Percentiles rank a stretch among this genome's conserved stretches.
These are phyloP conservation scores for Drosophila kanapiae DNA, from an alignment of 1,140 invertebrate genomes.

Conservation along the genomic window DNA sequence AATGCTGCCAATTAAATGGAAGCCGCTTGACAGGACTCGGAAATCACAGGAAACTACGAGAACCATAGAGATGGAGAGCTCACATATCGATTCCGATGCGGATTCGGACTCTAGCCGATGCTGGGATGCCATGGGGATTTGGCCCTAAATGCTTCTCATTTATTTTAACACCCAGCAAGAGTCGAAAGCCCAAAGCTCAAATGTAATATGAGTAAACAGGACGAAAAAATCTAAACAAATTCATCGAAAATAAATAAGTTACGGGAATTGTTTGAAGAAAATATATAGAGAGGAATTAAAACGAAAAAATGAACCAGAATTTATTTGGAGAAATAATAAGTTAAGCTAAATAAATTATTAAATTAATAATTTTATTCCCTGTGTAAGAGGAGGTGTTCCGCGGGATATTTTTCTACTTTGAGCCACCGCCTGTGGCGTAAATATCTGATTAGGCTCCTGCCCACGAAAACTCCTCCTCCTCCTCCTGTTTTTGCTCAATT, in stretches of 20 bases:
- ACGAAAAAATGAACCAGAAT: background rate
- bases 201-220: slow-evolving; percentile 24
- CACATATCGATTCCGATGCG: slow-evolving; percentile 40
- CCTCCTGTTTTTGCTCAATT: background rate
- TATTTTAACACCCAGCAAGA: slow-evolving; percentile 60
- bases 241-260: no score
- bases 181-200: slow-evolving; percentile 55
- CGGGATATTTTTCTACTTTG: slow-evolving; percentile 43
- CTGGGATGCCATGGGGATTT: slow-evolving; percentile 48
- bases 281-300: background rate
- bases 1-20: slow-evolving; percentile 53
- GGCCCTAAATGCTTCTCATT: slow-evolving; percentile 59
- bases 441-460: slow-evolving; percentile 61
- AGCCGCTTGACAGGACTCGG: slow-evolving; percentile 24
- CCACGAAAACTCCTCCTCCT: slow-evolving; percentile 5
- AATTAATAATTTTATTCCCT: background rate
- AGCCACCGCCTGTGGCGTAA: slow-evolving; percentile 58
- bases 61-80: background rate
- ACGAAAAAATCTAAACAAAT: background rate
- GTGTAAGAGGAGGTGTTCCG: slow-evolving; percentile 25
- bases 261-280: background rate
- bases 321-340: background rate
- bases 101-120: slow-evolving; percentile 18
- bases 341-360: background rate
- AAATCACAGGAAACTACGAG: slow-evolving; percentile 13